Evolutionary conservation across 2,113 vertebrate species (phyloP).

Genomic region (Archilochus colubris): DNA sequence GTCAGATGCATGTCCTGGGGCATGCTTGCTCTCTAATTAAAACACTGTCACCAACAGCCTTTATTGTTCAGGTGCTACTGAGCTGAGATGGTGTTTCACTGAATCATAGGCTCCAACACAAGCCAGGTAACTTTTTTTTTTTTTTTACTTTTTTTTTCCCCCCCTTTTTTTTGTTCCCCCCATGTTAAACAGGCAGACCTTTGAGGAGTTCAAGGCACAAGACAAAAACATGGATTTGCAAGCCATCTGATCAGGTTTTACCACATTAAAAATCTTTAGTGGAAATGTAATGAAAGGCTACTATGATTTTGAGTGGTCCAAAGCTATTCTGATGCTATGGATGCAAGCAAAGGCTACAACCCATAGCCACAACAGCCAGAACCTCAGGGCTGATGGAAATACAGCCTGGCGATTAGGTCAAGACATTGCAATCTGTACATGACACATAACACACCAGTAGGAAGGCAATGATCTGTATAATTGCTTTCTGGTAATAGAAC

Average conservation of each 20-base stretch:
- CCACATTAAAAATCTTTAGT: background rate
- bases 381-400: background rate
- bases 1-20: background rate
- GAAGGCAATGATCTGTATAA: background rate
- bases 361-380: background rate
- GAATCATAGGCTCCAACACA: background rate
- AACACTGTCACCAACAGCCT: background rate
- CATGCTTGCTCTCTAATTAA: background rate
- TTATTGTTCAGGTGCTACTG: background rate
- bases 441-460: background rate
- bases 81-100: background rate
- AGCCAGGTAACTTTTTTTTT: background rate
- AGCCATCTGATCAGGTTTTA: background rate
- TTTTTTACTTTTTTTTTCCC: background rate
- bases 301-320: background rate
- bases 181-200: background rate
- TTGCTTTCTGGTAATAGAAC: background rate
- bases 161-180: no score
- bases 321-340: rapidly evolving
- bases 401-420: background rate
- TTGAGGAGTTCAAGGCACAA: background rate
- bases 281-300: background rate
- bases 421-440: background rate
- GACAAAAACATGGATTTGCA: background rate
- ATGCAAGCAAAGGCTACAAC: background rate